phyloP scores from a whole-genome alignment of 2,888 invertebrate species.

The Hyposoter didymator region DNA sequence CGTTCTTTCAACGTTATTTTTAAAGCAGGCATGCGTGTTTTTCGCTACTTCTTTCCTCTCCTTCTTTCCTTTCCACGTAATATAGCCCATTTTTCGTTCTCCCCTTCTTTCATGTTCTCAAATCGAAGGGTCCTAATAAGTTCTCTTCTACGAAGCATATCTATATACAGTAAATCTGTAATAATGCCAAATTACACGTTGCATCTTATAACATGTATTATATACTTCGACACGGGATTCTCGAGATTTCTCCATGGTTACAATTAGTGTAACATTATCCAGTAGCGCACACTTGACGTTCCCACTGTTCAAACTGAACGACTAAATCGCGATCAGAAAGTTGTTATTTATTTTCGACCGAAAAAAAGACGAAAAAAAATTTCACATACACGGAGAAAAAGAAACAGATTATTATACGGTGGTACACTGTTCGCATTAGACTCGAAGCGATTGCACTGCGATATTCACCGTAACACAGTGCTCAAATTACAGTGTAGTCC shows the following conservation, averaged over 20 bases:
- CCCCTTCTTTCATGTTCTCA: not conserved
- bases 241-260: conserved; percentile 18
- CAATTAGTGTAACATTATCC: conserved; percentile 44
- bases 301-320: not conserved
- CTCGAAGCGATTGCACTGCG: too few species aligned
- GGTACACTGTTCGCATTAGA: too few species aligned
- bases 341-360: not conserved
- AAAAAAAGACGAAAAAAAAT: not conserved
- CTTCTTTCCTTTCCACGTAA: not conserved
- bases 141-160: conserved; percentile 8
- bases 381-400: too few species aligned
- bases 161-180: conserved; percentile 1
- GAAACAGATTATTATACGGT: too few species aligned
- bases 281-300: conserved; percentile 38
- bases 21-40: conserved; percentile 3
- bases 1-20: conserved; percentile 5
- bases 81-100: conserved; percentile 23
- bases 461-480: too few species aligned
- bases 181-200: conserved; percentile 41
- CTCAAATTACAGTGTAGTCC: too few species aligned
- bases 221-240: conserved; percentile 33
- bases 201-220: conserved; percentile 43
- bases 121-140: conserved; percentile 35
- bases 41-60: conserved; percentile 1
- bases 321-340: not conserved